Evolutionary conservation across 35 echinoderm and acorn worm species (phyloP).

Genomic region (Diadema setosum): DNA sequence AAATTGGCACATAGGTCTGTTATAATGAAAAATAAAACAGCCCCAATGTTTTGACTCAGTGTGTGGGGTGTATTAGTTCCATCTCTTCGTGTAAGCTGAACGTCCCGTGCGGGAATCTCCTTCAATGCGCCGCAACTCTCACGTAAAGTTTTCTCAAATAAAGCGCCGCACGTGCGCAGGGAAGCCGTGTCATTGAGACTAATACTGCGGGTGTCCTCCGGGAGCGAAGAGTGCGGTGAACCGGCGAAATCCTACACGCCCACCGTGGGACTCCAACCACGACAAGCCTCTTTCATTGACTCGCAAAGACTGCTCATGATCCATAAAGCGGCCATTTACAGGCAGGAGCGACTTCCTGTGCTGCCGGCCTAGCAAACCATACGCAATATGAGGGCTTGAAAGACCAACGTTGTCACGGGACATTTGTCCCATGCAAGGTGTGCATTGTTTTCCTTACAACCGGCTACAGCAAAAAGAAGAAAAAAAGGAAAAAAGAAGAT

Average conservation of each 20-base stretch:
- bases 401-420: neutral
- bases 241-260: neutral
- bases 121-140: neutral
- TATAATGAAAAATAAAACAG: neutral
- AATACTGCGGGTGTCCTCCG: neutral
- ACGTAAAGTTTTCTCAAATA: neutral
- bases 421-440: too few species aligned
- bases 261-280: neutral
- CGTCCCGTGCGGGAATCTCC: neutral
- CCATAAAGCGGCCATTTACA: conserved; percentile 21
- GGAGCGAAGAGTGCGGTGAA: conserved; percentile 11
- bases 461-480: neutral
- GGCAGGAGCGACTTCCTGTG: neutral
- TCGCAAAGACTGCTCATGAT: conserved; percentile 10
- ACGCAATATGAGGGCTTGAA: conserved; percentile 1
- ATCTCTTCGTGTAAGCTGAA: neutral
- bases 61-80: neutral
- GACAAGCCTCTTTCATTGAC: neutral
- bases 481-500: neutral
- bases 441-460: too few species aligned
- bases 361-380: neutral
- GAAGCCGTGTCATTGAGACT: neutral
- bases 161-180: neutral
- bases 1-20: neutral
- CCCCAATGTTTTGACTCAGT: neutral